Conservation (phyloP, 1,140 invertebrate genomes). For the Lycorma delicatula region DNA sequence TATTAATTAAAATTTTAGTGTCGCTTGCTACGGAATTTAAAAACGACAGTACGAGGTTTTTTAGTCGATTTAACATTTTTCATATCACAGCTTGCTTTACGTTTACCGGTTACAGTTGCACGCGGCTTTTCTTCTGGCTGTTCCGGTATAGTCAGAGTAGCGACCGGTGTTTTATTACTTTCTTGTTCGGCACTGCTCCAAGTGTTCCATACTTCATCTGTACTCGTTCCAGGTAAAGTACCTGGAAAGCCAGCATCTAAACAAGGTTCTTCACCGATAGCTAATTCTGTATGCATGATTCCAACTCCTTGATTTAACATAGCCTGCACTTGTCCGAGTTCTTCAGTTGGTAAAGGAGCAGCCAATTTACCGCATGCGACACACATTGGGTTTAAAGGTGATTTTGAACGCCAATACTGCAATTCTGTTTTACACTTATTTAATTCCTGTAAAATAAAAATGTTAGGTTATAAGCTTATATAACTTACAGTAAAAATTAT, state of each 20-base stretch:
- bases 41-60: background rate
- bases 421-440: constrained; percentile 85
- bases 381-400: constrained; percentile 56
- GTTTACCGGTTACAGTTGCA: background rate
- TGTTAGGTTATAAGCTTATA: background rate
- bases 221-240: background rate
- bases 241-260: background rate
- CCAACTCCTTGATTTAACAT: constrained; percentile 14
- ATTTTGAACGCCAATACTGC: constrained; percentile 81
- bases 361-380: constrained; percentile 38
- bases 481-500: background rate
- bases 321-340: constrained; percentile 14
- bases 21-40: constrained; percentile 1
- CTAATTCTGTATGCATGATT: too few relatives aligned
- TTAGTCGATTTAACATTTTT: background rate
- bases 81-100: background rate
- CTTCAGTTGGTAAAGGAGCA: constrained; percentile 7
- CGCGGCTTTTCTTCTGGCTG: background rate
- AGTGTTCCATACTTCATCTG: background rate
- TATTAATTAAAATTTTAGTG: too few relatives aligned
- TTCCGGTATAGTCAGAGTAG: too few relatives aligned
- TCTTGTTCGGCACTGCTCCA: background rate
- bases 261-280: too few relatives aligned
- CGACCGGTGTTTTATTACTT: background rate
- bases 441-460: constrained; percentile 50